A percentile compares a stretch with the other conserved stretches of the same genome.
Conservation (phyloP, 2,888 invertebrate species). For the Liodrosophila aerea region DNA sequence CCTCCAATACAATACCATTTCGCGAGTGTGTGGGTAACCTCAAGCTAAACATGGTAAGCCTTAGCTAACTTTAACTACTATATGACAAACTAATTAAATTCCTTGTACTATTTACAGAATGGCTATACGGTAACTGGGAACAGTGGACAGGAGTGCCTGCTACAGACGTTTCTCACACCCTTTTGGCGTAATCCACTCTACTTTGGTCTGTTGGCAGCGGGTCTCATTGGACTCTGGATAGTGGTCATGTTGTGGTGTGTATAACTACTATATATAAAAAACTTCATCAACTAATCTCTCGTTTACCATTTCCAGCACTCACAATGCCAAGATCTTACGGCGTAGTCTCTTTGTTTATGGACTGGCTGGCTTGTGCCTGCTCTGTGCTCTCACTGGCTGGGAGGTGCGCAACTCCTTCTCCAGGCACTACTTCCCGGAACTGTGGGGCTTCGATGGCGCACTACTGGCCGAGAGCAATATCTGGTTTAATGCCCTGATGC, state of each 20-base stretch:
- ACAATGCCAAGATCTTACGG: constrained; percentile 80
- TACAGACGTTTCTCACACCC: constrained; percentile 81
- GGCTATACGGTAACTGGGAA: constrained; percentile 78
- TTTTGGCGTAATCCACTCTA: constrained; percentile 82
- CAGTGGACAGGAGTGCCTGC: constrained; percentile 81
- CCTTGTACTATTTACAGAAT: constrained; percentile 50
- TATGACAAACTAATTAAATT: neutral
- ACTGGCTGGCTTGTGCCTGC: constrained; percentile 73
- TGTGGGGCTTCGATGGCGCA: constrained; percentile 77
- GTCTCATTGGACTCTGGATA: constrained; percentile 81
- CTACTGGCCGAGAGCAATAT: constrained; percentile 77
- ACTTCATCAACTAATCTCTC: neutral
- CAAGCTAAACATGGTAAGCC: constrained; percentile 74
- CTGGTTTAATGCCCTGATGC: constrained; percentile 82
- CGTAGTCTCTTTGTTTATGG: constrained; percentile 80
- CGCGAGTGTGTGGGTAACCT: constrained; percentile 80
- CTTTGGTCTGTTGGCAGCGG: constrained; percentile 80
- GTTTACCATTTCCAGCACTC: constrained; percentile 72
- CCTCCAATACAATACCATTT: constrained; percentile 81
- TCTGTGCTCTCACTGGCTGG: constrained; percentile 80
- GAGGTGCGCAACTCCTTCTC: constrained; percentile 80
- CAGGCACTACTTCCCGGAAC: constrained; percentile 78
- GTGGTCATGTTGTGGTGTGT: constrained; percentile 81
- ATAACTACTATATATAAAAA: neutral
- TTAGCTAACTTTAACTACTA: neutral